phyloP scores from a whole-genome alignment of 2,797 vertebrate species.

The Enteromius mattozi region DNA sequence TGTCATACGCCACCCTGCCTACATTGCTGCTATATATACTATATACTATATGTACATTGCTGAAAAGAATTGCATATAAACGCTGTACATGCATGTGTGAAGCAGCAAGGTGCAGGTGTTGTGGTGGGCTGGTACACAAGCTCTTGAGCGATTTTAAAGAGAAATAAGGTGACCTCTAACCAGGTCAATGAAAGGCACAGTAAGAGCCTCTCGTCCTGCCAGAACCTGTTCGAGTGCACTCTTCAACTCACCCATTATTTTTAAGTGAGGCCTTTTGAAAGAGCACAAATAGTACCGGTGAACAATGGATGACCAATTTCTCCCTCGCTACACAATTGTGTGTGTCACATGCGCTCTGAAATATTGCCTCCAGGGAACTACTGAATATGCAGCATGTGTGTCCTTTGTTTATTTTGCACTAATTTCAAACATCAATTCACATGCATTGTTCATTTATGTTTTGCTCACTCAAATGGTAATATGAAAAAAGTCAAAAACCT shows the following conservation, averaged over 20 bases:
- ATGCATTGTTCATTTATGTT: conserved; percentile 9
- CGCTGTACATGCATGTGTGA: background rate
- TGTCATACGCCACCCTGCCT: background rate
- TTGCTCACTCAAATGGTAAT: background rate
- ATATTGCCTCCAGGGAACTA: conserved; percentile 9
- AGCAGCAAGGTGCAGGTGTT: background rate
- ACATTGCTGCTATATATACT: too few species aligned
- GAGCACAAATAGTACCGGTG: conserved; percentile 28
- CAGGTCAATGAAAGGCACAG: conserved; percentile 25
- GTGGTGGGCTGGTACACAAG: background rate
- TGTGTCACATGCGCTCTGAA: background rate
- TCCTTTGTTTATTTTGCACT: conserved; percentile 8
- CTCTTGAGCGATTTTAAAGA: conserved; percentile 55
- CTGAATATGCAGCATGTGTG: background rate
- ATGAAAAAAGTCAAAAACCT: background rate
- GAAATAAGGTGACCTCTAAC: conserved; percentile 21
- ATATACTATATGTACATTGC: background rate
- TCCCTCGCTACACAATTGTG: conserved; percentile 22
- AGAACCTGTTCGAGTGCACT: conserved; percentile 39
- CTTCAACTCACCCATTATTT: conserved; percentile 54
- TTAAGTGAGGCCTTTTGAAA: conserved; percentile 52
- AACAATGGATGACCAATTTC: conserved; percentile 52
- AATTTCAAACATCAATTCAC: background rate
- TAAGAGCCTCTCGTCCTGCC: conserved; percentile 45
- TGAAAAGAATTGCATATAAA: background rate